Evolutionary conservation across 2,797 vertebrate species (phyloP).

Genomic region (Ptychobarbus kaznakovi): DNA sequence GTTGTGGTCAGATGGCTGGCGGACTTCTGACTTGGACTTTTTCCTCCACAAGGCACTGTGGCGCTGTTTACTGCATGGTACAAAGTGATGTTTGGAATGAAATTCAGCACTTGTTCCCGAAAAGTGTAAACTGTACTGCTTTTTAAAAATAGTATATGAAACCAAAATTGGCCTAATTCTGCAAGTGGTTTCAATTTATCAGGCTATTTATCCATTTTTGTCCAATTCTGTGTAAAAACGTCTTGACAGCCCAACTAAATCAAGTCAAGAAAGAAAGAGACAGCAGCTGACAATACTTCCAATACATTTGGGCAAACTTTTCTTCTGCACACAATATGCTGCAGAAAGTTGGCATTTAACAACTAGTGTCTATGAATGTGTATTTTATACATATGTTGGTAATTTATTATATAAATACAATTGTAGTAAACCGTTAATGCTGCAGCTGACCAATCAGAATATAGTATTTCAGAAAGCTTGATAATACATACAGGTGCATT

Average conservation of each 20-base stretch:
- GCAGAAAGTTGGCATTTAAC: background rate
- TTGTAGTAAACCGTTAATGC: background rate
- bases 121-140: background rate
- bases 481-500: background rate
- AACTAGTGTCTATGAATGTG: background rate
- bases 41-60: slow-evolving; percentile 88
- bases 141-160: background rate
- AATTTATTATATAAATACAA: background rate
- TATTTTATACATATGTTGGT: background rate
- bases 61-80: slow-evolving; percentile 79
- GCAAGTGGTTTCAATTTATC: background rate
- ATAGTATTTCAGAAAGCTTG: background rate
- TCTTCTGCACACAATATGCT: background rate
- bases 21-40: slow-evolving; percentile 74
- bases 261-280: background rate
- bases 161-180: background rate
- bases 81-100: background rate
- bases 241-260: background rate
- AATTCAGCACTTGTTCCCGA: background rate
- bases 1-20: slow-evolving; percentile 70
- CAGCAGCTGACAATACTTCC: background rate
- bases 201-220: background rate
- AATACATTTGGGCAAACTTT: too few relatives aligned
- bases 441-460: background rate
- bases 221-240: background rate